Percentiles rank a stretch among this genome's conserved stretches.
Evolutionary conservation across 1,140 invertebrate species (phyloP).

Genomic region (Tetramorium simillimum): DNA sequence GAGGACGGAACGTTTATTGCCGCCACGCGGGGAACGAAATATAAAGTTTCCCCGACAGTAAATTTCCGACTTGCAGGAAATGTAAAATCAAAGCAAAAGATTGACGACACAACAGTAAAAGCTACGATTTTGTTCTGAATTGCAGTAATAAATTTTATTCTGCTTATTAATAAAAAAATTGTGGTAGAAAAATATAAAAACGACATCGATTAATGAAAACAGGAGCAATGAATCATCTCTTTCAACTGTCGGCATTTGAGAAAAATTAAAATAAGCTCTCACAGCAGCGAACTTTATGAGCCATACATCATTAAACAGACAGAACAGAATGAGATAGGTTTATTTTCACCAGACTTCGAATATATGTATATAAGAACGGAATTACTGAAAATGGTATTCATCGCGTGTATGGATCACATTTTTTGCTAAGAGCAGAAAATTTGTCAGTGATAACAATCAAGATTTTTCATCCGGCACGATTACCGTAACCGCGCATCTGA

Average conservation of each 20-base stretch:
- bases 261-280: constrained; percentile 24
- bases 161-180: not conserved
- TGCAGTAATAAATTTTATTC: not conserved
- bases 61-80: too few species aligned
- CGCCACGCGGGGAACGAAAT: not conserved
- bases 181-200: not conserved
- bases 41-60: not conserved
- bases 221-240: not conserved
- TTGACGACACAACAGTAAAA: not conserved
- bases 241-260: not conserved
- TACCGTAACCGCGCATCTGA: not conserved
- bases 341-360: not conserved
- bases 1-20: not conserved
- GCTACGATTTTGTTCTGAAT: not conserved
- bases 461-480: not conserved
- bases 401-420: not conserved
- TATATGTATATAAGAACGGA: not conserved
- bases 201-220: not conserved
- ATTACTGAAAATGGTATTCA: constrained; percentile 5
- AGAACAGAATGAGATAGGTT: not conserved
- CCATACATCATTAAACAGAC: constrained; percentile 2
- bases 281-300: not conserved
- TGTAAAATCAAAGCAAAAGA: not conserved
- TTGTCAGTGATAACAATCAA: not conserved
- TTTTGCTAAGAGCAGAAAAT: not conserved